Conservation (phyloP, 2,797 vertebrate genomes). For the Delichon dasypus region DNA sequence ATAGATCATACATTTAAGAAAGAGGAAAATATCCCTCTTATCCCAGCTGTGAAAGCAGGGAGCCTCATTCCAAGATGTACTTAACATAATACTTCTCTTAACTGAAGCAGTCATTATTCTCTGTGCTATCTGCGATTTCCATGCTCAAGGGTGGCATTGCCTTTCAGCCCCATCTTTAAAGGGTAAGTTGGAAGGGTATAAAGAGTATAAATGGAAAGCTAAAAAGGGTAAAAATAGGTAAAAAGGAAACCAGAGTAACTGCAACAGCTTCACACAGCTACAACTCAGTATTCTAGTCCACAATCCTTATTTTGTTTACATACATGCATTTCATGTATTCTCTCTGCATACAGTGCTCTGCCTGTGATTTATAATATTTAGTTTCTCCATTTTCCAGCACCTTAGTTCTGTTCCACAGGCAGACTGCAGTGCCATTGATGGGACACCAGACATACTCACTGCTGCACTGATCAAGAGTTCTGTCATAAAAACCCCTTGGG, state of each 20-base stretch:
- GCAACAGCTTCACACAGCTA: not conserved
- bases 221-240: not conserved
- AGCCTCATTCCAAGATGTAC: not conserved
- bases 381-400: not conserved
- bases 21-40: not conserved
- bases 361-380: not conserved
- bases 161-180: not conserved
- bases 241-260: not conserved
- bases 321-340: too few species aligned
- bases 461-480: not conserved
- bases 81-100: not conserved
- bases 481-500: not conserved
- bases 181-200: not conserved
- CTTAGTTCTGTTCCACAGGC: not conserved
- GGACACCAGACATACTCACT: not conserved
- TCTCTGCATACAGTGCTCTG: not conserved
- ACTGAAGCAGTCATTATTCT: not conserved
- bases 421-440: accelerated
- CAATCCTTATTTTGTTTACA: not conserved
- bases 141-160: not conserved
- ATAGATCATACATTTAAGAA: not conserved
- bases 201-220: not conserved
- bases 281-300: not conserved
- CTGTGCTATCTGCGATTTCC: not conserved
- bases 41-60: not conserved